A percentile compares a stretch with the other conserved stretches of the same genome.
Conservation (phyloP, 2,797 vertebrate genomes). For the Sciurus carolinensis region DNA sequence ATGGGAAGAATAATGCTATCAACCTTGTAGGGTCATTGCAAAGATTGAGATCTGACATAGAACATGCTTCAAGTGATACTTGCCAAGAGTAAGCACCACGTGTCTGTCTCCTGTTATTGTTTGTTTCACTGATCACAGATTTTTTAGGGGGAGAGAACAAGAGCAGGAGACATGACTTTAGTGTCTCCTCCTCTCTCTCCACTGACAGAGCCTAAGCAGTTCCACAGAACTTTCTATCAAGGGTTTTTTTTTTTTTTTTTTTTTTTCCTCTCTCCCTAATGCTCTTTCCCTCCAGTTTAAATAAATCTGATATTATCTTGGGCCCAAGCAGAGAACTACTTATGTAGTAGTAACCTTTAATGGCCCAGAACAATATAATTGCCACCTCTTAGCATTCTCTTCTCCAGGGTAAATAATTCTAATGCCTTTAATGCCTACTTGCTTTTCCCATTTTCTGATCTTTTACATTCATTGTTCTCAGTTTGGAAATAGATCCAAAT, state of each 20-base stretch:
- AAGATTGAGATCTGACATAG: background rate
- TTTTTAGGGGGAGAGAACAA: background rate
- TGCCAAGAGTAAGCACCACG: background rate
- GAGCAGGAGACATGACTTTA: background rate
- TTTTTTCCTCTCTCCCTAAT: slow-evolving; percentile 47
- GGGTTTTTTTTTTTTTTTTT: slow-evolving; percentile 27
- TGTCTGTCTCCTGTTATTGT: background rate
- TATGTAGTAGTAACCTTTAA: slow-evolving; percentile 75
- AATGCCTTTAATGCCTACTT: slow-evolving; percentile 71
- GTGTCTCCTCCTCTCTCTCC: background rate
- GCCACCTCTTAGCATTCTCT: slow-evolving; percentile 70
- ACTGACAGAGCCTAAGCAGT: background rate
- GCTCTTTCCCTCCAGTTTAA: slow-evolving; percentile 80
- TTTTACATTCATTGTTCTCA: slow-evolving; percentile 76
- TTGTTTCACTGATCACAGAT: background rate
- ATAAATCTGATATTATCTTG: slow-evolving; percentile 79
- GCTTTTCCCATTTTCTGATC: slow-evolving; percentile 77
- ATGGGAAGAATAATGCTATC: background rate
- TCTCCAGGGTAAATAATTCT: slow-evolving; percentile 78
- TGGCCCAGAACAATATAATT: slow-evolving; percentile 77
- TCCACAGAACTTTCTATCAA: slow-evolving; percentile 57
- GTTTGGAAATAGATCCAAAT: slow-evolving; percentile 82
- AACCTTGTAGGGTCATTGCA: slow-evolving; percentile 1
- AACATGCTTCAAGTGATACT: background rate
- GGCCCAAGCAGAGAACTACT: slow-evolving; percentile 75